Evolutionary conservation across 2,888 invertebrate genomes (phyloP), one percentile per base, ranked within the genome.

Genomic region (Athalia cordata): DNA sequence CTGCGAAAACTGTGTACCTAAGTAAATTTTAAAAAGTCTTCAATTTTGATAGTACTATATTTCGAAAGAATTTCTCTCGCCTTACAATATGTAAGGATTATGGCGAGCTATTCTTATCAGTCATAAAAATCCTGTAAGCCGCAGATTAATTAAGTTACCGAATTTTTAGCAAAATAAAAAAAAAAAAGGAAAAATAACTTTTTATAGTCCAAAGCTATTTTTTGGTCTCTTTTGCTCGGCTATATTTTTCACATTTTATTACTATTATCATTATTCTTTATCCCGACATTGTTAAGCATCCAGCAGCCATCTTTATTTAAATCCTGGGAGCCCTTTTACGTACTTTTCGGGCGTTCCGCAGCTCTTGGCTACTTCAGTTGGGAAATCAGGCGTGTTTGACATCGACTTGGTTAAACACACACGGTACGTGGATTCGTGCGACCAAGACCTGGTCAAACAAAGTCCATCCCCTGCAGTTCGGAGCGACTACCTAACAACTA

Each of bases 371-470:
- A 49, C 29, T 74, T 62, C 50, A 74, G 49, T 11, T 50, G 50
- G 62, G 61, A 50, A 74, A 50, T 74, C 74, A 62, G 7, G 9
- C 50, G 49, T 74, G 74, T 74, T 74, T 74, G 61, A 75, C 75
- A 52, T 75, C 29, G 75, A 62, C 75, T 62, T 62, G 75, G 61
- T 59, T 59, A 52, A 75, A 75, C 75, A 75, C 29, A 52, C 50
- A 62, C 50, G 29, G 50, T 9, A 43, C 61, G 13, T 49, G 61
- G 15, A 74, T 15, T 15, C 74, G 13, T 45, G 47, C 29, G 49
- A 61, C 62, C 13, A 5, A 8, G 61, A 74, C 64, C 75, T 75
- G 50, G 52, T 75, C 75, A 75, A 75, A 75, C 75, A 75, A 64
- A 64, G 62, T 75, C 64, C 59, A 59, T 72, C 72, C 59, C 59